Evolutionary conservation across 2,113 vertebrate genomes (phyloP).

Genomic region (Rhipidura dahli): DNA sequence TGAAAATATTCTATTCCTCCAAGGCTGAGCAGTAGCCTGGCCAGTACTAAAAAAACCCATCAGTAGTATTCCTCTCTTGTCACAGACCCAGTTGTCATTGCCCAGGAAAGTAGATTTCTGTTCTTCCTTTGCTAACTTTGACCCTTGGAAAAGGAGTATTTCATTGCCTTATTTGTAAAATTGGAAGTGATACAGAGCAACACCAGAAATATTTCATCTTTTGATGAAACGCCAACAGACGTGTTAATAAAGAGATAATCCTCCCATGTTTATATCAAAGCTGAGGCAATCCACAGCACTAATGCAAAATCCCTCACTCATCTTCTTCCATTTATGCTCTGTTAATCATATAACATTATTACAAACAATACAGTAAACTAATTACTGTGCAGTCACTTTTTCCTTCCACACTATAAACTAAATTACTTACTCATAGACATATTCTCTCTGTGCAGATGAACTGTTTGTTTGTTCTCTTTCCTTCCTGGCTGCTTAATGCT

Average conservation of each 20-base stretch:
- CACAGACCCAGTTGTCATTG: not conserved
- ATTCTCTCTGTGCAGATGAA: not conserved
- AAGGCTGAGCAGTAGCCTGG: not conserved
- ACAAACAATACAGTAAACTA: slow-evolving; percentile 6
- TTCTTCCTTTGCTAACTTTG: not conserved
- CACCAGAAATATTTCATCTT: not conserved
- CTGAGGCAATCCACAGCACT: not conserved
- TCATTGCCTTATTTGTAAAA: not conserved
- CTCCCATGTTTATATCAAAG: not conserved
- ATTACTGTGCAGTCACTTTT: not conserved
- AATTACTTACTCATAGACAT: not conserved
- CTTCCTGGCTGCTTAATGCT: not conserved
- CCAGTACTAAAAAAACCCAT: not conserved
- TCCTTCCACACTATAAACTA: not conserved
- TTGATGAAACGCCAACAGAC: slow-evolving; percentile 1
- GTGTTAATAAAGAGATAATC: slow-evolving; percentile 19
- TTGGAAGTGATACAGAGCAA: not conserved
- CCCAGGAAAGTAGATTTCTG: not conserved
- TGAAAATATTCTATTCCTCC: not conserved
- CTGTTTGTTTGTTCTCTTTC: not conserved
- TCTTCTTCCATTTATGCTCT: slow-evolving; percentile 8
- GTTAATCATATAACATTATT: slow-evolving; percentile 23
- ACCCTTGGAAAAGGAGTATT: not conserved
- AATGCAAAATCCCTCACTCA: slow-evolving; percentile 11
- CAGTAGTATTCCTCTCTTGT: not conserved